A percentile compares a stretch with the other conserved stretches of the same genome.
phyloP scores from a whole-genome alignment of 2,113 vertebrate genomes.

The Oryzias woworae region DNA sequence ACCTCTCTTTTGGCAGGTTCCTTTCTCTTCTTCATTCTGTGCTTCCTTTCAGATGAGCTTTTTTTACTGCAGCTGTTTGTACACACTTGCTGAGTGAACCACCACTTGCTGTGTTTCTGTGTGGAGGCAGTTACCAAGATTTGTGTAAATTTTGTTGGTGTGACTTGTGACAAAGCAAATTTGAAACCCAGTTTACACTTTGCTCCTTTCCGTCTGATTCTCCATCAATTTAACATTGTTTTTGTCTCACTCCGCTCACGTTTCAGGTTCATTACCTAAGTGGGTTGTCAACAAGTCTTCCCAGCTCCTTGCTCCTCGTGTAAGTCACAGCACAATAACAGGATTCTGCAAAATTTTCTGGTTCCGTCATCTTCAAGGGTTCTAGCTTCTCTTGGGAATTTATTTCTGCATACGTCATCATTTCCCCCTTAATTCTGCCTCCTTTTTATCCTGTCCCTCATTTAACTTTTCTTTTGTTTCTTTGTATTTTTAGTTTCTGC shows the following conservation, averaged over 20 bases:
- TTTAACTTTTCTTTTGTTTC: constrained; percentile 7
- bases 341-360: not conserved
- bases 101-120: not conserved
- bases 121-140: constrained; percentile 8
- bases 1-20: not conserved
- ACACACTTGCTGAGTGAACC: constrained; percentile 2
- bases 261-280: constrained; percentile 91
- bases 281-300: constrained; percentile 98
- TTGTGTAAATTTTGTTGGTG: constrained; percentile 26
- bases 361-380: not conserved
- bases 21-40: not conserved
- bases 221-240: constrained; percentile 4
- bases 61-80: not conserved
- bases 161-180: constrained; percentile 13
- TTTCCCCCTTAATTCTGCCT: constrained; percentile 4
- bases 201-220: not conserved
- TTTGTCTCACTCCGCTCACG: not conserved
- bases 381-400: too few relatives aligned
- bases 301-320: constrained; percentile 89
- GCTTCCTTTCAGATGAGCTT: constrained; percentile 1
- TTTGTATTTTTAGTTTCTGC: constrained; percentile 2
- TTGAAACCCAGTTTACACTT: not conserved
- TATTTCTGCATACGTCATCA: not conserved
- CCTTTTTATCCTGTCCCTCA: constrained; percentile 13
- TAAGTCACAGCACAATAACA: constrained; percentile 71